These are phyloP conservation scores for Ctenopoma kingsleyae DNA, from an alignment of 2,797 vertebrate genomes.

Conservation along the genomic window DNA sequence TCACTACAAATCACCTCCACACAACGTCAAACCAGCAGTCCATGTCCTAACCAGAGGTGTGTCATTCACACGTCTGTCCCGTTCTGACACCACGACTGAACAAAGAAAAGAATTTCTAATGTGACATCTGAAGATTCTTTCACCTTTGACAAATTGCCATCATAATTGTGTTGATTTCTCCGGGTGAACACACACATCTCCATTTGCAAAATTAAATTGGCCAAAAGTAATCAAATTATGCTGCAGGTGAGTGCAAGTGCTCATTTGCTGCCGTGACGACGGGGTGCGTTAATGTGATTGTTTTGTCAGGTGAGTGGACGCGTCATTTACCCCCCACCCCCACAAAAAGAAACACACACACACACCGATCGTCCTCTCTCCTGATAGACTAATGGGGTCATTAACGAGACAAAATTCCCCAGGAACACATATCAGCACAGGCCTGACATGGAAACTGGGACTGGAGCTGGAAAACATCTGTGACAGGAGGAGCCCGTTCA, in stretches of 20 bases:
- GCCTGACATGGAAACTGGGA: constrained; percentile 21
- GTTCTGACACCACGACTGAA: not conserved
- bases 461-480: constrained; percentile 51
- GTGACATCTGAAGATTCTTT: constrained; percentile 48
- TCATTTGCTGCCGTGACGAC: constrained; percentile 67
- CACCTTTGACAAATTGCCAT: constrained; percentile 63
- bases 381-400: constrained; percentile 67
- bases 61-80: not conserved
- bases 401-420: constrained; percentile 56
- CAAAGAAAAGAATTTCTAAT: constrained; percentile 17
- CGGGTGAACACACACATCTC: constrained; percentile 57
- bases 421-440: constrained; percentile 19
- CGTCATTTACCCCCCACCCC: constrained; percentile 68
- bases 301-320: constrained; percentile 78
- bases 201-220: constrained; percentile 73
- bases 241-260: constrained; percentile 72
- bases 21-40: not conserved
- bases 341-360: constrained; percentile 5
- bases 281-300: constrained; percentile 73
- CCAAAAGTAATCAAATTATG: constrained; percentile 79
- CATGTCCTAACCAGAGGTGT: constrained; percentile 3
- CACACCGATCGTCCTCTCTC: not conserved
- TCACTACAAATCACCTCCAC: not conserved
- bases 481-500: constrained; percentile 24
- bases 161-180: constrained; percentile 63